A percentile compares a stretch with the other conserved stretches of the same genome.
Conservation (phyloP, 2,888 invertebrate genomes). For the Kuschelorhynchus macadamiae region DNA sequence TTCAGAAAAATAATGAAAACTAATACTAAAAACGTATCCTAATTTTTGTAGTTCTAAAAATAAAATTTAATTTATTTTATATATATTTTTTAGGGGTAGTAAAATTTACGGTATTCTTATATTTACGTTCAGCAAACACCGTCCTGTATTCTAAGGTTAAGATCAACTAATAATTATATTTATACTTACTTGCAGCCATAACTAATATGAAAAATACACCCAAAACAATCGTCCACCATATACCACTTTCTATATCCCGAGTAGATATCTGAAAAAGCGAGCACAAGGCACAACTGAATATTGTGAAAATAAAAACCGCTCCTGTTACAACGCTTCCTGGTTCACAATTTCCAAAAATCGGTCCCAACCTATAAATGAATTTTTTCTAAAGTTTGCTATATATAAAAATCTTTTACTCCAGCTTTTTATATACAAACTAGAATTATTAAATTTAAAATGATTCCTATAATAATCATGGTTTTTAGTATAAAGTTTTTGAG, state of each 20-base stretch:
- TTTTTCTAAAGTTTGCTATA: neutral
- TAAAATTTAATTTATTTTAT: no score
- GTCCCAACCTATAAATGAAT: conserved; percentile 72
- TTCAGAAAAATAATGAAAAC: no score
- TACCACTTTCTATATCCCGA: conserved; percentile 69
- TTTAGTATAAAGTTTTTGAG: neutral
- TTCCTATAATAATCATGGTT: neutral
- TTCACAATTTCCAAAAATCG: conserved; percentile 80
- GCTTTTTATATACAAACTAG: no score
- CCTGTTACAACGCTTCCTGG: conserved; percentile 83
- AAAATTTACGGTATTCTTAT: no score
- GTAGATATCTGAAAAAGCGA: conserved; percentile 75
- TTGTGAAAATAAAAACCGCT: conserved; percentile 80
- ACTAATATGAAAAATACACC: conserved; percentile 75
- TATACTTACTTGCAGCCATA: conserved; percentile 75
- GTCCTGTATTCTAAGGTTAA: no score
- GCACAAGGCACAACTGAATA: conserved; percentile 79
- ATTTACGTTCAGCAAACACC: no score
- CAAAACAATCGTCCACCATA: conserved; percentile 80
- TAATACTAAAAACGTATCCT: no score
- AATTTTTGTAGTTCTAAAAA: no score
- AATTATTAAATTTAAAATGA: no score
- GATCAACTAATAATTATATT: no score
- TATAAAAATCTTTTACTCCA: no score
- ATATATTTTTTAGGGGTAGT: no score